Conservation (phyloP, 2,797 vertebrate species). For the Schizopygopsis pylzovi region DNA sequence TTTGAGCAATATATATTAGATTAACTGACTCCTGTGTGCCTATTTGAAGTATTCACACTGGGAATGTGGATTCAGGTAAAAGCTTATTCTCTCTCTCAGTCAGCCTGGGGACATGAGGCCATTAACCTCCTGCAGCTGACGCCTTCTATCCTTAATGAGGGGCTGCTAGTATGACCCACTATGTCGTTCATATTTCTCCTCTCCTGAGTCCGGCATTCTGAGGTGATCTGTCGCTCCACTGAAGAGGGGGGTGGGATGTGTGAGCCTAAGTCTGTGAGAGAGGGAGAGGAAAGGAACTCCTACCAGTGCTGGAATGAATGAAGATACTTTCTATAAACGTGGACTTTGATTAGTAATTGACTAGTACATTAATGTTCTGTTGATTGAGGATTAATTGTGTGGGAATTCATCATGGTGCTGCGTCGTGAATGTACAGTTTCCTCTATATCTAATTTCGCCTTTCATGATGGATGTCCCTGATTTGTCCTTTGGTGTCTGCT, state of each 20-base stretch:
- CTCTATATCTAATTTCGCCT: constrained; percentile 41
- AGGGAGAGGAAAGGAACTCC: constrained; percentile 7
- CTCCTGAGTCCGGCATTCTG: constrained; percentile 58
- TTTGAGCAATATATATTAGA: neutral
- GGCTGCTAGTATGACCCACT: constrained; percentile 60
- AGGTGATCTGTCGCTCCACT: constrained; percentile 58
- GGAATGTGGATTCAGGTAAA: constrained; percentile 31
- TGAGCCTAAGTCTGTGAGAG: constrained; percentile 29
- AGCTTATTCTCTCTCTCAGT: constrained; percentile 54
- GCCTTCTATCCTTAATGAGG: constrained; percentile 63
- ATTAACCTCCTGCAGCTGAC: constrained; percentile 67
- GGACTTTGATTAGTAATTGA: constrained; percentile 45
- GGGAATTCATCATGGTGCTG: constrained; percentile 39
- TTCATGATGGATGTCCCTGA: constrained; percentile 46
- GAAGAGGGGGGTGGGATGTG: constrained; percentile 52
- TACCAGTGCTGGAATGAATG: constrained; percentile 13
- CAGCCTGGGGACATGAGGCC: constrained; percentile 66
- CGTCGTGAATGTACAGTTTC: constrained; percentile 24
- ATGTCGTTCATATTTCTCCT: constrained; percentile 62
- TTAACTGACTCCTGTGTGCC: neutral
- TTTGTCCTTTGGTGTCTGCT: constrained; percentile 47
- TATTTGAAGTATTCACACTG: constrained; percentile 30
- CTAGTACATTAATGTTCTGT: constrained; percentile 35
- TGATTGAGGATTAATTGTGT: constrained; percentile 50
- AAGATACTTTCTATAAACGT: constrained; percentile 2